phyloP scores from a whole-genome alignment of 2,797 vertebrate genomes.

The Anomalospiza imberbis region DNA sequence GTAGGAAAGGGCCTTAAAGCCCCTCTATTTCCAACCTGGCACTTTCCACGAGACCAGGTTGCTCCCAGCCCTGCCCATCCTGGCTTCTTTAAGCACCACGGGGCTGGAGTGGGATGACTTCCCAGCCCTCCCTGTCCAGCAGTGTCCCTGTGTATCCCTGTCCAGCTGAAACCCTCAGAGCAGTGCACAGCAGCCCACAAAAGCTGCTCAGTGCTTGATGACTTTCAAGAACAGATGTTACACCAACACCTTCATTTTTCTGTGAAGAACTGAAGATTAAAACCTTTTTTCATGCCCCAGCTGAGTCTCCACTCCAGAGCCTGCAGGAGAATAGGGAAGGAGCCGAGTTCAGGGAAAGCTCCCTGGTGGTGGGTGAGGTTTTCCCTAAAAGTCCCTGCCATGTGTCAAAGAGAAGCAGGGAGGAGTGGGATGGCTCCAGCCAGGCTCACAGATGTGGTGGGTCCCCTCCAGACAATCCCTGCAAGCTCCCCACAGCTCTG shows the following conservation, averaged over 20 bases:
- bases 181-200: neutral
- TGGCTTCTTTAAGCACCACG: fast-evolving
- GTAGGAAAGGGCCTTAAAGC: neutral
- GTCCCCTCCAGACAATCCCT: neutral
- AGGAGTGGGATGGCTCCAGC: neutral
- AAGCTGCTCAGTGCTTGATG: neutral
- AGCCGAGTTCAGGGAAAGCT: neutral
- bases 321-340: neutral
- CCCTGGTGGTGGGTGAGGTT: neutral
- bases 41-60: fast-evolving
- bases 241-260: neutral
- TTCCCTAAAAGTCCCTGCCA: neutral
- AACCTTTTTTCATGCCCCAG: neutral
- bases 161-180: too few species aligned
- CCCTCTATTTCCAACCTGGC: neutral
- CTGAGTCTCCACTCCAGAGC: neutral
- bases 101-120: neutral
- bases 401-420: neutral
- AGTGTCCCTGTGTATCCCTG: neutral
- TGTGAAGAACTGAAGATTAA: neutral
- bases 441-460: neutral
- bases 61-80: neutral
- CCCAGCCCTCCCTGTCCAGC: neutral
- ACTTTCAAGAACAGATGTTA: neutral
- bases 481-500: neutral